Percentiles rank a stretch among this genome's conserved stretches.
These are phyloP conservation scores for Drosophila kambysellisi DNA, from an alignment of 2,888 invertebrate species.

Conservation along the genomic window DNA sequence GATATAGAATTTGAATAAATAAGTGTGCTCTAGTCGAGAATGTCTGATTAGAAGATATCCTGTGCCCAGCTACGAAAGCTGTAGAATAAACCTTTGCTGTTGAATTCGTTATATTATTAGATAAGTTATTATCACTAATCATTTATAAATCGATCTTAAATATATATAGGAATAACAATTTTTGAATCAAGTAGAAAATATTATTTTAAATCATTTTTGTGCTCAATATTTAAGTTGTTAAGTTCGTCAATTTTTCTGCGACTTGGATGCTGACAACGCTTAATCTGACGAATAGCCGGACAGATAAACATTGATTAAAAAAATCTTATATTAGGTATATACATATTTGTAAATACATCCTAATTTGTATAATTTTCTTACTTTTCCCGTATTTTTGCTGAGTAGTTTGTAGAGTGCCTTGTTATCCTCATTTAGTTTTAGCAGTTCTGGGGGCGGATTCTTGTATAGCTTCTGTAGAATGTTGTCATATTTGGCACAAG, in stretches of 20 bases:
- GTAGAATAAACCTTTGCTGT: not conserved
- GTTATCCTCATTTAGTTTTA: slow-evolving; percentile 86
- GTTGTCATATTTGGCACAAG: slow-evolving; percentile 86
- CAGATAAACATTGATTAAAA: not conserved
- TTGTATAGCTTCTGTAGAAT: slow-evolving; percentile 86
- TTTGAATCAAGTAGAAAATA: not conserved
- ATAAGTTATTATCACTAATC: not conserved
- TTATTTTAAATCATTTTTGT: not conserved
- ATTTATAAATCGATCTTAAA: not conserved
- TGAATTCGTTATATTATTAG: not conserved
- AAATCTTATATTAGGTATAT: not conserved
- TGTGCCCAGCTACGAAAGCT: not conserved
- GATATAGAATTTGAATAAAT: not conserved
- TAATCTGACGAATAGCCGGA: not conserved
- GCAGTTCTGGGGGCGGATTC: slow-evolving; percentile 86
- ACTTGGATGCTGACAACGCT: not conserved
- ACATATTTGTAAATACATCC: not conserved
- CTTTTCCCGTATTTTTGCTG: slow-evolving; percentile 86
- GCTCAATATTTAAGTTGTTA: not conserved
- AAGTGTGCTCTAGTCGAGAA: not conserved
- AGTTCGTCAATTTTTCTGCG: not conserved
- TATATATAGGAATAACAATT: not conserved
- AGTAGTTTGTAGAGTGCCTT: slow-evolving; percentile 88
- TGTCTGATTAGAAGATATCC: not conserved
- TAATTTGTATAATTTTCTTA: slow-evolving; percentile 26